Evolutionary conservation across 2,888 invertebrate genomes (phyloP).

Genomic region (Priocnemis perturbator): DNA sequence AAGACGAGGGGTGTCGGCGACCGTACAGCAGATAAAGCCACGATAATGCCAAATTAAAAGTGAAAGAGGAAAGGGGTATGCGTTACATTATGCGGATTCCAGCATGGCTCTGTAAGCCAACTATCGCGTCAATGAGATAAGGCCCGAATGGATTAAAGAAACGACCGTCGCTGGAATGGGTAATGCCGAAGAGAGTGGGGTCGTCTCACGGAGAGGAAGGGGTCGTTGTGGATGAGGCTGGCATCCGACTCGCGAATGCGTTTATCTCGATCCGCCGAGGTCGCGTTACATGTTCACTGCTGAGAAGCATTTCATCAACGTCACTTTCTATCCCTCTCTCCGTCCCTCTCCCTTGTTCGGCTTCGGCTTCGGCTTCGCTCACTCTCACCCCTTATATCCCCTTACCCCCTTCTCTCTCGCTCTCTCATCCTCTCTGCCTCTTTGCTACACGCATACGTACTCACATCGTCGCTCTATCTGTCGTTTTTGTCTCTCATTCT

Average conservation of each 20-base stretch:
- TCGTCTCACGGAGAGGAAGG: background rate
- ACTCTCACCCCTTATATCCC: too few species aligned
- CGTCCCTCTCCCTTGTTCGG: background rate
- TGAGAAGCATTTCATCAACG: conserved; percentile 23
- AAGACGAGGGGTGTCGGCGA: too few species aligned
- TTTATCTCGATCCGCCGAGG: conserved; percentile 53
- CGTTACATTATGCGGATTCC: conserved; percentile 20
- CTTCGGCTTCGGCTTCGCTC: too few species aligned
- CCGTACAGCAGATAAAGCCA: too few species aligned
- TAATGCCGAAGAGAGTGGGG: background rate
- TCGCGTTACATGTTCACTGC: conserved; percentile 48
- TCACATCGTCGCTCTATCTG: conserved; percentile 14
- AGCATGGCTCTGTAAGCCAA: conserved; percentile 29
- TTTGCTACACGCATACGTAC: conserved; percentile 7
- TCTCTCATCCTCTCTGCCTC: background rate
- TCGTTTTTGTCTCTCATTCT: conserved; percentile 3
- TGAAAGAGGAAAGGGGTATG: background rate
- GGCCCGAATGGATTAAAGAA: conserved; percentile 42
- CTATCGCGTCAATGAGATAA: conserved; percentile 55
- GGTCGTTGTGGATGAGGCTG: conserved; percentile 38
- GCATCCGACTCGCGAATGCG: conserved; percentile 50
- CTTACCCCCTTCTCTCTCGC: background rate
- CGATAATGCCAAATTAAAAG: conserved; percentile 3
- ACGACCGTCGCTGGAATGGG: conserved; percentile 18
- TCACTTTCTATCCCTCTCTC: conserved; percentile 13